Percentiles rank a stretch among this genome's conserved stretches.
Conservation (phyloP, 2,888 invertebrate species). For the Dorcus hopei region DNA sequence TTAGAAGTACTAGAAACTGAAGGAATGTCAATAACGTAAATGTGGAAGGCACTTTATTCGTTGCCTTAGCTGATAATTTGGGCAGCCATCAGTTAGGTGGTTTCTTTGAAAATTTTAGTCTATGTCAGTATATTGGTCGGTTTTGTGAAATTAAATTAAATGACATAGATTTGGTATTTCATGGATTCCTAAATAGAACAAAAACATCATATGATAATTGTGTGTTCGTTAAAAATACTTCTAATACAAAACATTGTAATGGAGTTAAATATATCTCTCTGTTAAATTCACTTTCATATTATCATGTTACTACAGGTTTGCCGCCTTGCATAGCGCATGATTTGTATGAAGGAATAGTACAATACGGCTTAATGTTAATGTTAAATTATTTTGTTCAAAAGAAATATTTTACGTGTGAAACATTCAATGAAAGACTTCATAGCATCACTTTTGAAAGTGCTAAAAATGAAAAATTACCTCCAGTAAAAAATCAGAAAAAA, state of each 20-base stretch:
- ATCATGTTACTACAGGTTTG: conserved; percentile 31
- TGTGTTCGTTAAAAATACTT: background rate
- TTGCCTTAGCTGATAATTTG: conserved; percentile 28
- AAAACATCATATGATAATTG: background rate
- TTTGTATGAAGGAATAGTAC: conserved; percentile 30
- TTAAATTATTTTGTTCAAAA: conserved; percentile 23
- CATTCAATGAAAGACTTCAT: background rate
- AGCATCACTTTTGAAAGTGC: conserved; percentile 14
- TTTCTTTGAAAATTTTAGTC: conserved; percentile 32
- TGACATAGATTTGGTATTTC: no score
- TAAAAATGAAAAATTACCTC: conserved; percentile 5
- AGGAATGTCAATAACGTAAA: conserved; percentile 16
- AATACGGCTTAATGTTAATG: conserved; percentile 26
- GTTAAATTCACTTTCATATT: conserved; percentile 30
- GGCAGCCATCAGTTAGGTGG: conserved; percentile 35
- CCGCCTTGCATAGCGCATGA: conserved; percentile 27
- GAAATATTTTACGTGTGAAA: background rate
- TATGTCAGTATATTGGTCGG: conserved; percentile 28
- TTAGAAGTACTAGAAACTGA: conserved; percentile 23
- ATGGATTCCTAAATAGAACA: background rate
- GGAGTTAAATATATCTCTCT: conserved; percentile 31
- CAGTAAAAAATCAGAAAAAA: background rate
- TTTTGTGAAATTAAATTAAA: conserved; percentile 22
- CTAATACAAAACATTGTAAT: conserved; percentile 4
- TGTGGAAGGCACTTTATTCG: conserved; percentile 22